These are phyloP conservation scores for Torymus texanus DNA, from an alignment of 2,888 invertebrate species.

Conservation along the genomic window DNA sequence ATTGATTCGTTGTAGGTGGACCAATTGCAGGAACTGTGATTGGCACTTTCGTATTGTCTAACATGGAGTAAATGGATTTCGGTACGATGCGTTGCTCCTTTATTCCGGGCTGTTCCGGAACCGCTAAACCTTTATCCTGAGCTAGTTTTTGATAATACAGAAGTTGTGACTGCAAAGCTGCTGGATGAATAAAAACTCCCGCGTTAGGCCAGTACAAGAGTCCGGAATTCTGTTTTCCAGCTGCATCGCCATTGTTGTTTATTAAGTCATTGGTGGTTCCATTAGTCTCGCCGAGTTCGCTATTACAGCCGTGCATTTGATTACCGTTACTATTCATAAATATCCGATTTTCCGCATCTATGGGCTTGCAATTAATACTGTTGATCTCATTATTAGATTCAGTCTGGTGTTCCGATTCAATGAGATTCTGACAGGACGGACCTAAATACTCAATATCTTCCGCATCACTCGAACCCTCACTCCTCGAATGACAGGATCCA, in stretches of 20 bases:
- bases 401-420: slow-evolving; percentile 52
- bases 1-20: slow-evolving; percentile 59
- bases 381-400: slow-evolving; percentile 57
- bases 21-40: slow-evolving; percentile 53
- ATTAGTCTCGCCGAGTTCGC: slow-evolving; percentile 61
- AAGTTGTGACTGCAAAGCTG: slow-evolving; percentile 83
- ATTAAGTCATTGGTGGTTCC: slow-evolving; percentile 52
- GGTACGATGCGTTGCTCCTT: slow-evolving; percentile 73
- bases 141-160: slow-evolving; percentile 86
- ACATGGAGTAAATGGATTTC: slow-evolving; percentile 72
- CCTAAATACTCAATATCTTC: slow-evolving; percentile 66
- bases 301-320: slow-evolving; percentile 64
- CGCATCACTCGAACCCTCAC: slow-evolving; percentile 77
- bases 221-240: slow-evolving; percentile 74
- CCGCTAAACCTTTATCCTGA: slow-evolving; percentile 73
- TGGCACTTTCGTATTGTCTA: slow-evolving; percentile 64
- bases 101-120: slow-evolving; percentile 66
- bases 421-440: slow-evolving; percentile 53
- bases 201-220: slow-evolving; percentile 84
- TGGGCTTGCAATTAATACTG: slow-evolving; percentile 65
- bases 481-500: slow-evolving; percentile 79
- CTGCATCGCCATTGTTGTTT: slow-evolving; percentile 72
- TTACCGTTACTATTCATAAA: slow-evolving; percentile 65
- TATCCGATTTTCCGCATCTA: slow-evolving; percentile 33
- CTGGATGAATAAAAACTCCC: slow-evolving; percentile 84